These are phyloP conservation scores for Ifrita kowaldi DNA, from an alignment of 2,113 vertebrate genomes.

Conservation along the genomic window DNA sequence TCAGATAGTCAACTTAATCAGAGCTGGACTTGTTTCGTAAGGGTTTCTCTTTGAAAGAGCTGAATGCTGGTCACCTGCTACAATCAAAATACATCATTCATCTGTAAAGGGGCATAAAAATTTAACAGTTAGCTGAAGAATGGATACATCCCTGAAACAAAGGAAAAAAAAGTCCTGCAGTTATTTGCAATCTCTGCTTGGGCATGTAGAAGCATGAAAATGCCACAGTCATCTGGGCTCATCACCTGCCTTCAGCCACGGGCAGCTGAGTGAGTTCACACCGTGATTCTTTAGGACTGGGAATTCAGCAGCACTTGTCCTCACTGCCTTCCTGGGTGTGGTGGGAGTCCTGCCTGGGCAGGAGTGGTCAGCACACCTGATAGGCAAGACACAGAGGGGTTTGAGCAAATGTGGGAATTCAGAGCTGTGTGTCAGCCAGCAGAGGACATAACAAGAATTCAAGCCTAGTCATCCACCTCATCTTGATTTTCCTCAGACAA, in stretches of 20 bases:
- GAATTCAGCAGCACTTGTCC: background rate
- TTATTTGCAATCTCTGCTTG: background rate
- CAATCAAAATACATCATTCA: slow-evolving; percentile 25
- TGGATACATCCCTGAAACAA: background rate
- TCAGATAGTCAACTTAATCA: slow-evolving; percentile 73
- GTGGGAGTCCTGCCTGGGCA: background rate
- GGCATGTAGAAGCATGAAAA: background rate
- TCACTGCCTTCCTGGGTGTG: accelerated
- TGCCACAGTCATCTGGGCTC: background rate
- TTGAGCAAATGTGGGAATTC: background rate
- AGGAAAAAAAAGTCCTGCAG: background rate
- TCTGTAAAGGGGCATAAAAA: slow-evolving; percentile 23
- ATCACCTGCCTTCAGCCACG: background rate
- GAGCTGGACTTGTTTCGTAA: slow-evolving; percentile 44
- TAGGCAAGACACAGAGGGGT: background rate
- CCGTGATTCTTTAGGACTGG: background rate
- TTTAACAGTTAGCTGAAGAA: slow-evolving; percentile 1
- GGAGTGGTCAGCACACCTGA: background rate
- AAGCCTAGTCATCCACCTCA: background rate
- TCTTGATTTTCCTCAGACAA: background rate
- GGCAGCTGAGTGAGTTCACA: background rate
- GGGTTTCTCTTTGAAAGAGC: slow-evolving; percentile 14
- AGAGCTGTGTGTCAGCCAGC: background rate
- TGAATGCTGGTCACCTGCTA: slow-evolving; percentile 9
- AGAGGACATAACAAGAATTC: background rate